These are phyloP conservation scores for Onychomys torridus DNA, from an alignment of 2,797 vertebrate species.

Conservation along the genomic window DNA sequence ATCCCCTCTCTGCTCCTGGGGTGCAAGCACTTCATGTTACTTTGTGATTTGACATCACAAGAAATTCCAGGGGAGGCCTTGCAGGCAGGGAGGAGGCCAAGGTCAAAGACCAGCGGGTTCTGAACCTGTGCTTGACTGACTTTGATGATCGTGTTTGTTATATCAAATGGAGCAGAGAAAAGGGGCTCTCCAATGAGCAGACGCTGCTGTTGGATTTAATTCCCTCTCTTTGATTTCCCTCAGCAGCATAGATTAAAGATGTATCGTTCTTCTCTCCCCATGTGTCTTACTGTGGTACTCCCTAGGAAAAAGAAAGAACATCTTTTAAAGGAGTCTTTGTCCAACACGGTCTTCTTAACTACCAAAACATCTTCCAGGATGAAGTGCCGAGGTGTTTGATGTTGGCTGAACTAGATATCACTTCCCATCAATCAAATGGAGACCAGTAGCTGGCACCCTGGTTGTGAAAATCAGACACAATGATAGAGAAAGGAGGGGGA, in stretches of 20 bases:
- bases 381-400: conserved; percentile 71
- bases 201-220: conserved; percentile 86
- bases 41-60: conserved; percentile 85
- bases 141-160: conserved; percentile 88
- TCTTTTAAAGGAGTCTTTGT: conserved; percentile 86
- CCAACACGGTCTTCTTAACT: conserved; percentile 78
- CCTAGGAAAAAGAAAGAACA: conserved; percentile 80
- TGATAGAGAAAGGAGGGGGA: rapidly evolving
- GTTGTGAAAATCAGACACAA: conserved; percentile 54
- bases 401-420: conserved; percentile 79
- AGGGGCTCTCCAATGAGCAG: conserved; percentile 84
- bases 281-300: conserved; percentile 70
- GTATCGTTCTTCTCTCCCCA: conserved; percentile 76
- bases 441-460: conserved; percentile 61
- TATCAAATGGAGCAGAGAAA: conserved; percentile 85
- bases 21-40: conserved; percentile 75
- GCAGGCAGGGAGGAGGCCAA: conserved; percentile 44
- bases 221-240: conserved; percentile 85
- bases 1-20: conserved; percentile 38
- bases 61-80: conserved; percentile 75
- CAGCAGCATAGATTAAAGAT: conserved; percentile 86
- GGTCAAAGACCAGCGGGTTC: conserved; percentile 76
- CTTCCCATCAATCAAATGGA: conserved; percentile 75
- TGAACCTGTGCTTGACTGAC: conserved; percentile 79
- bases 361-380: conserved; percentile 24